phyloP scores from a whole-genome alignment of 2,888 invertebrate genomes.

The Coelinius sp. region DNA sequence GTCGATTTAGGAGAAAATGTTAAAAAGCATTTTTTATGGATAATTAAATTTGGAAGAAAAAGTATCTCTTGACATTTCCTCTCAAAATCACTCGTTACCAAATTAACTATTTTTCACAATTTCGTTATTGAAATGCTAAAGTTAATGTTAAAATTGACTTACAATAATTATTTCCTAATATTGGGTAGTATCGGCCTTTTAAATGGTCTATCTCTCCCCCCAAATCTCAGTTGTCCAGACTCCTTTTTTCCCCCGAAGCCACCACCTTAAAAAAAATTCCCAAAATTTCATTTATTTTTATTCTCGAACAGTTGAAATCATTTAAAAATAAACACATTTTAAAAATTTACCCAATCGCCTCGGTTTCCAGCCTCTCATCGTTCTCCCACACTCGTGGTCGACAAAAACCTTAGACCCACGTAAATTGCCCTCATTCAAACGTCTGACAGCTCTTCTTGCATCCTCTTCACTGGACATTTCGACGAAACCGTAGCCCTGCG shows the following conservation, averaged over 20 bases:
- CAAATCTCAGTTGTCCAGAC: constrained; percentile 90
- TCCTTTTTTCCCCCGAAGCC: constrained; percentile 90
- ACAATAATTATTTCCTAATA: constrained; percentile 34
- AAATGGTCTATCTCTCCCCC: constrained; percentile 85
- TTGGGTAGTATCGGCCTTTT: constrained; percentile 74
- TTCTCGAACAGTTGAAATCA: background rate
- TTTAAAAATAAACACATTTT: constrained; percentile 1
- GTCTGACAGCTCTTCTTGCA: constrained; percentile 76
- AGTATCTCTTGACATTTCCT: too few relatives aligned
- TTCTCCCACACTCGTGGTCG: constrained; percentile 83
- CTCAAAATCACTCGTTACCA: too few relatives aligned
- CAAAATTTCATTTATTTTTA: constrained; percentile 25
- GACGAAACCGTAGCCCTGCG: constrained; percentile 89
- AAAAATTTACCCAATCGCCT: constrained; percentile 77
- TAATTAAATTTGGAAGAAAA: too few relatives aligned
- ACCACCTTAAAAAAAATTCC: constrained; percentile 74
- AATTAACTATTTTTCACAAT: too few relatives aligned
- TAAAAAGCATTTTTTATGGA: too few relatives aligned
- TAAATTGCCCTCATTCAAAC: constrained; percentile 75
- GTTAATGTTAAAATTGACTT: background rate
- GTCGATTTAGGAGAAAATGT: too few relatives aligned
- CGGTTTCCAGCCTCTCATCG: constrained; percentile 85
- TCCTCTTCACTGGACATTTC: constrained; percentile 79
- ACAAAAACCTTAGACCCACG: constrained; percentile 82
- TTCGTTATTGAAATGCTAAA: too few relatives aligned